phyloP scores from a whole-genome alignment of 2,113 vertebrate genomes.

The Petaurus breviceps region DNA sequence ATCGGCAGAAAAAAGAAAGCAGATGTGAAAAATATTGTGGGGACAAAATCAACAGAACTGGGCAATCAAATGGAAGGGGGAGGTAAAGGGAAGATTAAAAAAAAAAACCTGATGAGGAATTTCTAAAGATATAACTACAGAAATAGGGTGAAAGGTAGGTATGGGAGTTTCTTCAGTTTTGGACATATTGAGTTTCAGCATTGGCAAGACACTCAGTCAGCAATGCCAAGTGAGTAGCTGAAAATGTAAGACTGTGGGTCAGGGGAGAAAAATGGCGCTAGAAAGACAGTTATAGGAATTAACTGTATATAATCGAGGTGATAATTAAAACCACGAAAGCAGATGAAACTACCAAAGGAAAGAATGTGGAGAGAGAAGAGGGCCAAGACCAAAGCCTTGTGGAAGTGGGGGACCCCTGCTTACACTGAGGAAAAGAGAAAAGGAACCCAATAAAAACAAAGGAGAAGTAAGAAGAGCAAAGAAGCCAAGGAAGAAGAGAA shows the following conservation, averaged over 20 bases:
- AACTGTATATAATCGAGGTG: neutral
- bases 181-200: neutral
- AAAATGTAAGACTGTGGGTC: neutral
- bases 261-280: neutral
- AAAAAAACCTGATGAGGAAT: neutral
- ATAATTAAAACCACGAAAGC: neutral
- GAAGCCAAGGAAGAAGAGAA: neutral
- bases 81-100: neutral
- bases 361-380: neutral
- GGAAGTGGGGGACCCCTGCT: no score
- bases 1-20: neutral
- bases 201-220: neutral
- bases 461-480: neutral
- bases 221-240: neutral
- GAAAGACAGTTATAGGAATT: neutral
- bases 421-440: neutral
- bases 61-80: neutral
- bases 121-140: neutral
- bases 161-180: neutral
- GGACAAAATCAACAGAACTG: neutral
- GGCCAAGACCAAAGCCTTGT: neutral
- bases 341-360: neutral
- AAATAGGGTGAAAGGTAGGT: neutral
- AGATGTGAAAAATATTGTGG: neutral
- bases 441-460: neutral